Evolutionary conservation across 2,888 invertebrate species (phyloP).

Genomic region (Heteropelma amictum): DNA sequence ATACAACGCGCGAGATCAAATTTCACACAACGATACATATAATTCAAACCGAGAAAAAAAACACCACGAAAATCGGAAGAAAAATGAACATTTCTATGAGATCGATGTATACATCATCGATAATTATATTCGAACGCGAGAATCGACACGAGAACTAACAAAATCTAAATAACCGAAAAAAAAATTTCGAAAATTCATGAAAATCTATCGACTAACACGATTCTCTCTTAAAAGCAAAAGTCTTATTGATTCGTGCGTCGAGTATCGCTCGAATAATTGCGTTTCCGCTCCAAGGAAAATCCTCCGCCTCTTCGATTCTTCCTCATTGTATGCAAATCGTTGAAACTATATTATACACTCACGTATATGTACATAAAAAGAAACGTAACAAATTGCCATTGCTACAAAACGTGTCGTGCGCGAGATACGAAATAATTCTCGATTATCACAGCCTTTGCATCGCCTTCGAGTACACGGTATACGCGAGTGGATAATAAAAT

Average conservation of each 20-base stretch:
- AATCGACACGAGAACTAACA: no score
- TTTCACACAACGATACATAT: background rate
- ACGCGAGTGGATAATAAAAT: no score
- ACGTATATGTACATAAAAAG: background rate
- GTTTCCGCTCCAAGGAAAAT: background rate
- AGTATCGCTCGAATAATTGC: background rate
- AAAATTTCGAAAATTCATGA: no score
- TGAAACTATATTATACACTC: background rate
- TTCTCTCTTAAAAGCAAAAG: background rate
- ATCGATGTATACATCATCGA: no score
- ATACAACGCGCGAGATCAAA: background rate
- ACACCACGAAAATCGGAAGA: no score
- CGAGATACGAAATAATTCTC: conserved; percentile 1
- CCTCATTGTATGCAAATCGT: conserved; percentile 19
- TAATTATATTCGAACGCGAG: no score
- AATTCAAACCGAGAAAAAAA: no score
- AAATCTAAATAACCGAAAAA: no score
- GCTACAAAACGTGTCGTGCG: background rate
- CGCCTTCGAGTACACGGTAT: no score
- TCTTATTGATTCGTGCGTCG: background rate
- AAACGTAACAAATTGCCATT: no score
- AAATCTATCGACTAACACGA: background rate
- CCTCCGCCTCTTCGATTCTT: no score
- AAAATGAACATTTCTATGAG: no score
- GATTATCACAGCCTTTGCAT: conserved; percentile 3